A percentile compares a stretch with the other conserved stretches of the same genome.
Evolutionary conservation across 2,888 invertebrate species (phyloP).

Genomic region (Sialis fuliginosa): DNA sequence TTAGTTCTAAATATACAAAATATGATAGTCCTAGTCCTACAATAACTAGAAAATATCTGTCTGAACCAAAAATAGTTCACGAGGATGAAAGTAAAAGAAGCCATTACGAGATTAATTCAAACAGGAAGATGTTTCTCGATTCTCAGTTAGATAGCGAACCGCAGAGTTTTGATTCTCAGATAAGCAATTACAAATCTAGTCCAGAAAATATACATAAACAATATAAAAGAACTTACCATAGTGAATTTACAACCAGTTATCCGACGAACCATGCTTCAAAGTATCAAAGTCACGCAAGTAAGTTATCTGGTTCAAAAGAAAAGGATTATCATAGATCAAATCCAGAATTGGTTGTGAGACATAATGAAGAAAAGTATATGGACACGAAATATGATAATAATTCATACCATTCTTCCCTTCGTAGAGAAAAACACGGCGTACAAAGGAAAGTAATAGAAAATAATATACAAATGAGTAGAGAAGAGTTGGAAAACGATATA

Average conservation of each 20-base stretch:
- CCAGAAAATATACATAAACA: conserved; percentile 29
- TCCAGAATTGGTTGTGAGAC: conserved; percentile 32
- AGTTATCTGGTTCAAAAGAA: conserved; percentile 20
- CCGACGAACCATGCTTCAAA: conserved; percentile 12
- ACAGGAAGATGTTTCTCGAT: conserved; percentile 11
- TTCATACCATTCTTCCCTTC: too few relatives aligned
- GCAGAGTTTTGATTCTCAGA: conserved; percentile 45
- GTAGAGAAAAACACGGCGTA: too few relatives aligned
- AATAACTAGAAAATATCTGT: background rate
- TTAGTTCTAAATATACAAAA: background rate
- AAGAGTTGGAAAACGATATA: conserved; percentile 30
- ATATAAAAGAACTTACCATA: conserved; percentile 6
- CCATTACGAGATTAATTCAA: too few relatives aligned
- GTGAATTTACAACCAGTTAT: conserved; percentile 20
- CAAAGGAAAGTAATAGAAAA: too few relatives aligned
- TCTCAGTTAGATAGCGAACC: conserved; percentile 36
- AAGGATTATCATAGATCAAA: conserved; percentile 40
- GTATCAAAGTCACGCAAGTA: conserved; percentile 16
- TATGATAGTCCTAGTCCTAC: background rate
- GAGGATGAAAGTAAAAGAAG: conserved; percentile 9
- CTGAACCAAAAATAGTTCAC: background rate
- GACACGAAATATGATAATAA: too few relatives aligned
- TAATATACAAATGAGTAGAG: conserved; percentile 15
- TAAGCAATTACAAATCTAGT: conserved; percentile 37
- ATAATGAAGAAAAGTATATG: too few relatives aligned